Evolutionary conservation across 2,797 vertebrate genomes (phyloP), one percentile per base, ranked within the genome.

Genomic region (Emydoidea blandingii): DNA sequence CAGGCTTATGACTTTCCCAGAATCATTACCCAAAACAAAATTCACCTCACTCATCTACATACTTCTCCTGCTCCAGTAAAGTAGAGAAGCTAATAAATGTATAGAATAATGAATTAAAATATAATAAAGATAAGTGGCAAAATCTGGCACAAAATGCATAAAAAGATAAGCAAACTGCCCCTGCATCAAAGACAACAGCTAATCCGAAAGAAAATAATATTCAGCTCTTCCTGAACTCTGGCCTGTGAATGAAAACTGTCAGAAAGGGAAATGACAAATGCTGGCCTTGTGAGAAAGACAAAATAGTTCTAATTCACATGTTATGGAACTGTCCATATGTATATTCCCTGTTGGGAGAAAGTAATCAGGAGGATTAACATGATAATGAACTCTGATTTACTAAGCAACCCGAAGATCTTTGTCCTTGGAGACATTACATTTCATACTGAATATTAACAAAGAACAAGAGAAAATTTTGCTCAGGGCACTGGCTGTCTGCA

Each of bases 1-100:
- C 2, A 12, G n/a, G 8, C 1, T 27, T 16, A 1, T 16, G 21
- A 53, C 78, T 47, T n/a, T 34, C 21, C 72, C 25, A 0, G 2
- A 0, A 11, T 2, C 0, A 6, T 0, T 29, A 18, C 53, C 49
- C 52, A n/a, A 27, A 0, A 2, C 14, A 23, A 3, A 0, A 0
- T 0, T 76, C 41, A 76, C 12, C 27, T 29, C 25, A 27, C 23
- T 65, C 50, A 1, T 2, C 12, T 7, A 25, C 2, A 1, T 29
- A 3, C 23, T 27, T 41, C 72, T 44, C 23, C 29, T 2, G 23
- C 4, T 72, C 34, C 0, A 25, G 41, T 54, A 18, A 6, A 2
- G 29, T 7, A 3, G 21, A 0, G 37, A 65, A 9, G 65, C 41
- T 50, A 78, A 0, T 0, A 1, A 31, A 52, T 21, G 53, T 2